Evolutionary conservation across 23 tunicate genomes (phyloP).

Genomic region (Aplidium turbinatum): DNA sequence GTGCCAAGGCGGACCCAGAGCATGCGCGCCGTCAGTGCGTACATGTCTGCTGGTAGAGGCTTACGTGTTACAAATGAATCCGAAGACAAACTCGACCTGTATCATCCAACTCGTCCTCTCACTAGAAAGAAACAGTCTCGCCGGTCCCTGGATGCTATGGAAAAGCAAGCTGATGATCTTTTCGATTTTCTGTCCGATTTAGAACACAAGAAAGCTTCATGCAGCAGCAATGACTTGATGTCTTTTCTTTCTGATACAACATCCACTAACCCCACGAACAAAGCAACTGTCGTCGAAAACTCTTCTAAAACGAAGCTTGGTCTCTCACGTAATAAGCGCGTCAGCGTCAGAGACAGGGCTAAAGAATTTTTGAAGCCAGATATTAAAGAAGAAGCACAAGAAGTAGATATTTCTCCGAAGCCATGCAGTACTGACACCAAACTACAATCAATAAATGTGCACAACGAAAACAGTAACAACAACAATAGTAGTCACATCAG

Average conservation of each 20-base stretch:
- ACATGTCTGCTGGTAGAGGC: slow-evolving; percentile 1
- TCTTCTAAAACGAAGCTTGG: not conserved
- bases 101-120: slow-evolving; percentile 49
- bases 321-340: slow-evolving; percentile 17
- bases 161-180: slow-evolving; percentile 79
- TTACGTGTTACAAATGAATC: slow-evolving; percentile 7
- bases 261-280: no score
- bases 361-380: slow-evolving; percentile 53
- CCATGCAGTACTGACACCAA: not conserved
- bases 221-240: slow-evolving; percentile 38
- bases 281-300: not conserved
- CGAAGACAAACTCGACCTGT: not conserved
- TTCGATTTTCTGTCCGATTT: slow-evolving; percentile 70
- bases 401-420: slow-evolving; percentile 14
- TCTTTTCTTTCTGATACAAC: slow-evolving; percentile 17
- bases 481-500: no score
- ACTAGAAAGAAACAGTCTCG: slow-evolving; percentile 60
- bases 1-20: slow-evolving; percentile 71
- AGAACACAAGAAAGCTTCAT: slow-evolving; percentile 67
- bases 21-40: slow-evolving; percentile 13
- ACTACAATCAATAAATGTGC: not conserved
- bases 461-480: no score
- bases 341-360: slow-evolving; percentile 59
- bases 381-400: slow-evolving; percentile 53
- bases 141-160: slow-evolving; percentile 82